Base-by-base conservation (phyloP, 2,113 vertebrate genomes). In the Phyllopteryx taeniolatus region DNA sequence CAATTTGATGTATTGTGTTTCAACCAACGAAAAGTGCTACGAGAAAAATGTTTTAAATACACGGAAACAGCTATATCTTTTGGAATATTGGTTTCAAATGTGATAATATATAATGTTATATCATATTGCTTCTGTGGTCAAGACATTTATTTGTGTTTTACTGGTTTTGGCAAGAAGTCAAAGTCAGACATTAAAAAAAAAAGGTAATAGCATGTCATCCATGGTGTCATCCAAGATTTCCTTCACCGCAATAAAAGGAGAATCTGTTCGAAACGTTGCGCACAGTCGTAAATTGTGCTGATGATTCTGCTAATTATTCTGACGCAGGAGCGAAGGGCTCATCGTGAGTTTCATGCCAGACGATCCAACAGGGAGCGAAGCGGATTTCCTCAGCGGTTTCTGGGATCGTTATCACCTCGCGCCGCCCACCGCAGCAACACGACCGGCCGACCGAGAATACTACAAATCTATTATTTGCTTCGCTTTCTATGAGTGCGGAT, bases 271-370 rank as follows among this genome's bases (percentile, higher is more conserved):
- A 47, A 15, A 31, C 27, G 0, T 43, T 73, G 59, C 75, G 71
- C 66, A 56, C 63, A 93, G 89, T 90, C 86, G 88, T 89, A 91
- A 91, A 93, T 92, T 92, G 87, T 84, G 79, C 86, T 86, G 81
- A 84, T 90, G 89, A 92, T 91, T 91, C 87, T 83, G 88, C 89
- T 93, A 92, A 93, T 93, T 93, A 93, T 92, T 91, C 89, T 85
- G 87, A 89, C 91, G 89, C 91, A 84, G 91, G 76, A 83, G 89
- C 82, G 83, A 90, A 88, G 86, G 91, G 89, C 91, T 90, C 79
- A 86, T 80, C 79, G 85, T 81, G 87, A 84, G 85, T 85, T 89
- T 82, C 88, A 87, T 86, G 83, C 86, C 70, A 84, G 85, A 81
- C 79, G 17, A 65, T 87, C 82, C 91, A 90, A 83, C 71, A 77